These are phyloP conservation scores for Parambassis ranga DNA, from an alignment of 2,797 vertebrate genomes.

Conservation along the genomic window DNA sequence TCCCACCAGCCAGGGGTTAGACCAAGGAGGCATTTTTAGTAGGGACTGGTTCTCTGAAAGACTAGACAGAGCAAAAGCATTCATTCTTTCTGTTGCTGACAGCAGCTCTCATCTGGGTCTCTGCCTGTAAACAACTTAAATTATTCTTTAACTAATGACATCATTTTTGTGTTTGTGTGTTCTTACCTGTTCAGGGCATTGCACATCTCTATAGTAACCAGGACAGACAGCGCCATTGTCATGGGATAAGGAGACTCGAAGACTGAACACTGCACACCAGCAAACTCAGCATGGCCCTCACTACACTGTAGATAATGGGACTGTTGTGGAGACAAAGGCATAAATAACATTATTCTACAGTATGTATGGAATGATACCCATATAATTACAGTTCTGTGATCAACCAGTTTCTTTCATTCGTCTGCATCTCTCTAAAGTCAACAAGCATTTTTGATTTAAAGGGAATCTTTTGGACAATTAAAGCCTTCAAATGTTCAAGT, in stretches of 20 bases:
- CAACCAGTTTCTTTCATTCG: too few species aligned
- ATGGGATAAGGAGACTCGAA: constrained; percentile 84
- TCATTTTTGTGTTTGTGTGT: too few species aligned
- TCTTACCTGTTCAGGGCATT: constrained; percentile 84
- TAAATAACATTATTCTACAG: neutral
- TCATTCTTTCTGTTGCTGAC: too few species aligned
- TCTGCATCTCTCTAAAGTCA: too few species aligned
- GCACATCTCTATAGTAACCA: constrained; percentile 87
- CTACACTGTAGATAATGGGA: constrained; percentile 84
- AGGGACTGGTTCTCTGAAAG: constrained; percentile 85
- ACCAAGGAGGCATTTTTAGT: constrained; percentile 84
- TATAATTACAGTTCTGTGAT: too few species aligned
- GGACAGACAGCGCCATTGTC: constrained; percentile 85
- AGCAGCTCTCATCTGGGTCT: neutral
- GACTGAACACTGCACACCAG: constrained; percentile 82
- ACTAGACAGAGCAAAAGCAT: constrained; percentile 41
- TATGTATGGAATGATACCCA: neutral
- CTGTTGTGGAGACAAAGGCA: constrained; percentile 37
- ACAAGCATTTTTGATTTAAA: too few species aligned
- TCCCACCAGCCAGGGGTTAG: constrained; percentile 83
- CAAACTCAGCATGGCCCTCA: constrained; percentile 77
- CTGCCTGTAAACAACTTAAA: neutral
- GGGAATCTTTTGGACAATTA: too few species aligned
- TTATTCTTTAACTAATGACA: too few species aligned
- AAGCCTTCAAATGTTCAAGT: too few species aligned